Evolutionary conservation across 2,797 vertebrate species (phyloP), one percentile per base, ranked within the genome.

Genomic region (Pseudochromis fuscus): DNA sequence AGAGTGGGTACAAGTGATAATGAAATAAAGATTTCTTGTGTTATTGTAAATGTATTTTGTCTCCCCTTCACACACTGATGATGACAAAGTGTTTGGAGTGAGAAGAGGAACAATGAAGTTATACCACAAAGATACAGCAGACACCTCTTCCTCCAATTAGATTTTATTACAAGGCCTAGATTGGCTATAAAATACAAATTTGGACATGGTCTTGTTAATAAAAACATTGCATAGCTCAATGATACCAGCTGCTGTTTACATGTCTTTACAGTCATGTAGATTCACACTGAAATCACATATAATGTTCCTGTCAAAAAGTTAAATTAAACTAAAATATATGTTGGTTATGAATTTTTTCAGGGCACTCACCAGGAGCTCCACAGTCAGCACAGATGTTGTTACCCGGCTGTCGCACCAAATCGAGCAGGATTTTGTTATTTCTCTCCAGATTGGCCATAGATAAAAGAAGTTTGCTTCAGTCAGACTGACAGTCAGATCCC

Each of bases 311-410:
- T 27, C 40, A 38, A 48, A 25, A 37, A 37, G 35, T 23, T 13
- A 19, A 23, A 9, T 3, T 31, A 30, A 62, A 7, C 13, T 56
- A 4, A 51, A 57, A 61, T 23, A 10, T 5, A 49, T 27, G 23
- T 6, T 21, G 4, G 3, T 38, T 5, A 15, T 30, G 13, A 63
- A 49, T 56, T 3, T 63, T 37, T n/a, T 35, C 13, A 18, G 8
- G 5, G 5, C 38, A 90, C 94, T 93, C 81, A 96, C 96, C 95
- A 27, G 95, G 77, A n/a, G 86, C 63, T 50, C 95, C 94, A 82
- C 96, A 97, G 88, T 97, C 96, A 0, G 95, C 96, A 85, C 96
- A 97, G 27, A 33, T 13, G 33, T 83, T 82, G 89, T 97, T 97
- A 27, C 90, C 93, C 0, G 93, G 93, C 76, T 88, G 92, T 45